Percentiles rank a stretch among this genome's conserved stretches.
phyloP scores from a whole-genome alignment of 2,888 invertebrate species.

The Azorinus chamasolen region DNA sequence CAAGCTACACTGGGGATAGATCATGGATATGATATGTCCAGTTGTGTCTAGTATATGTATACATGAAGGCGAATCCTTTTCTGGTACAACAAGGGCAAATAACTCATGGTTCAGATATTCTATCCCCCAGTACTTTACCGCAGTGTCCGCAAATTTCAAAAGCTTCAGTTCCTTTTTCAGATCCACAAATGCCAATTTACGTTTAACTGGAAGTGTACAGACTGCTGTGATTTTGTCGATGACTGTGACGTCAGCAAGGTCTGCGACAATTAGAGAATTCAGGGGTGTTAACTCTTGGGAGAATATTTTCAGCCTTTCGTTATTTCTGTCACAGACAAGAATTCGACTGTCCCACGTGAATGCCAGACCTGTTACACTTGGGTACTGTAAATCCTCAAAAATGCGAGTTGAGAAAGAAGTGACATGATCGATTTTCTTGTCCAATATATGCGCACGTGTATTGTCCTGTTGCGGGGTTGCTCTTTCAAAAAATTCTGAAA shows the following conservation, averaged over 20 bases:
- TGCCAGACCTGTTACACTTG: conserved; percentile 15
- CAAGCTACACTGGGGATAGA: conserved; percentile 10
- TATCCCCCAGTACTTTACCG: conserved; percentile 29
- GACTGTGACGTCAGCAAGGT: conserved; percentile 32
- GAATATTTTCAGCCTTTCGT: conserved; percentile 28
- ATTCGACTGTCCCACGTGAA: conserved; percentile 17
- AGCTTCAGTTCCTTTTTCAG: conserved; percentile 6
- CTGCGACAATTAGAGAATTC: conserved; percentile 4
- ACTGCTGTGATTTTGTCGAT: conserved; percentile 16
- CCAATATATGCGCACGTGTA: too few species aligned
- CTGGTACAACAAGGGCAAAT: conserved; percentile 24
- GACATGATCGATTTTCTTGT: too few species aligned
- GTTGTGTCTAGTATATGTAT: conserved; percentile 18
- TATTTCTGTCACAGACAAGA: conserved; percentile 17
- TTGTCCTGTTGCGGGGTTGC: too few species aligned
- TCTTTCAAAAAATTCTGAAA: too few species aligned
- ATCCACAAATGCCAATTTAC: conserved; percentile 5
- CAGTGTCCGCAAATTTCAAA: conserved; percentile 13
- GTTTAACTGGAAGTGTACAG: conserved; percentile 11
- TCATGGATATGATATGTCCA: conserved; percentile 24
- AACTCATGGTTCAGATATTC: conserved; percentile 19
- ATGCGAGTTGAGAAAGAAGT: conserved; percentile 6
- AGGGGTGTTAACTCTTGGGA: conserved; percentile 9
- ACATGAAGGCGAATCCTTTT: neutral
- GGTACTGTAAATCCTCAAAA: conserved; percentile 11